These are phyloP conservation scores for Ditylenchus dipsaci DNA, from an alignment of 1,140 invertebrate species.

Conservation along the genomic window DNA sequence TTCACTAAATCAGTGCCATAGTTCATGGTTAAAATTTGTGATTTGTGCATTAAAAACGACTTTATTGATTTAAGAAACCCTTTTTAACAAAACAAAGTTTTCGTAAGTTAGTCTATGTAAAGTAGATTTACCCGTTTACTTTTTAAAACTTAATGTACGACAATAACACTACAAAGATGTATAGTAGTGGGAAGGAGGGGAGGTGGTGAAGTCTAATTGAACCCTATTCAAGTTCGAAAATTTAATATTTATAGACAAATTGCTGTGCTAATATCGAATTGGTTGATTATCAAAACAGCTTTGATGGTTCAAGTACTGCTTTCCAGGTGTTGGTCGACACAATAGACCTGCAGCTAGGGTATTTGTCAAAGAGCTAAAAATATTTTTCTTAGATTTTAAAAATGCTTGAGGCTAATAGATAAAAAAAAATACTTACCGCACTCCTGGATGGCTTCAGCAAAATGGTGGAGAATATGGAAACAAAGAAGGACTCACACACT, in stretches of 20 bases:
- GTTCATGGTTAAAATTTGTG: too few relatives aligned
- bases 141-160: background rate
- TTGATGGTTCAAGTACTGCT: background rate
- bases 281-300: background rate
- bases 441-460: constrained; percentile 48
- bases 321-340: constrained; percentile 4
- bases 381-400: background rate
- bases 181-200: background rate
- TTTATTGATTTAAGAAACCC: background rate
- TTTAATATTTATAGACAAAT: too few relatives aligned
- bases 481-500: constrained; percentile 49
- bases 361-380: constrained; percentile 45
- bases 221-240: too few relatives aligned
- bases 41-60: too few relatives aligned
- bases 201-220: too few relatives aligned
- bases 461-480: constrained; percentile 50
- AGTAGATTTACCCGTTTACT: background rate
- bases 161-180: background rate
- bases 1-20: too few relatives aligned
- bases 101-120: background rate
- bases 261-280: too few relatives aligned
- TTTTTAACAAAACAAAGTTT: background rate
- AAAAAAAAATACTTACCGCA: background rate
- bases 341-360: constrained; percentile 29
- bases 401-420: background rate